Base-by-base conservation (phyloP, 2,888 invertebrate genomes). In the Eristalis pertinax region DNA sequence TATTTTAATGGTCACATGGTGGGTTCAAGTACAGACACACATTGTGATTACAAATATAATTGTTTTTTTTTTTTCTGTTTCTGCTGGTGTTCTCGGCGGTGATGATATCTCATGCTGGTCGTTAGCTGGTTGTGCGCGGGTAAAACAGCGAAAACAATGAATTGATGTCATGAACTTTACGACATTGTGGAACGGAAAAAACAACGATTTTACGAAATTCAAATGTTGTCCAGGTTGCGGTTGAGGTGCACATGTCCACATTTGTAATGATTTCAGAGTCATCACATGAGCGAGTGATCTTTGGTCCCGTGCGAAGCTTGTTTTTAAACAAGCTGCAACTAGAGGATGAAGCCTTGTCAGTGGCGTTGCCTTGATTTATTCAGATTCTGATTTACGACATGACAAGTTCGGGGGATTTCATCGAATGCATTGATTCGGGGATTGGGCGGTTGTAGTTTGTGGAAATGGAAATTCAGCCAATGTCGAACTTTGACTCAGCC, bases 11-110 rank as follows among this genome's bases (percentile, higher is more conserved):
- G 60, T 43, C 69, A 69, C 73, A 74, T 74, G 74, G 50, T 35
- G 65, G 62, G 82, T 78, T 86, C 85, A 86, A 78, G 78, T 82
- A 78, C 77, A 73, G 63, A 35, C 32, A 74, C 11, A 73, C 58
- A 32, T n/a, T 50, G 62, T 41, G 56, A 81, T 38, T 70, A 76
- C 58, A 41, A 81, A 64, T 43, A 43, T 41, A 63, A 72, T 62
- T 62, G 11, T 32, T 15, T 35, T n/a, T 64, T 62, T 4, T 29
- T 72, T 41, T 22, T 41, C 29, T 41, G 72, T 64, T 70, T 56
- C 26, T 26, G 8, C 19, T 19, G n/a, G 1, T 43, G 19, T 43
- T 63, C 22, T 15, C 58, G 65, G 64, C 64, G 32, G 8, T 32
- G 8, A 32, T 32, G 8, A 32, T 32, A 10, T 32, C 32, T 64